A percentile compares a stretch with the other conserved stretches of the same genome.
Conservation (phyloP, 92 coral and sea anemone species). For the Nematostella vectensis region DNA sequence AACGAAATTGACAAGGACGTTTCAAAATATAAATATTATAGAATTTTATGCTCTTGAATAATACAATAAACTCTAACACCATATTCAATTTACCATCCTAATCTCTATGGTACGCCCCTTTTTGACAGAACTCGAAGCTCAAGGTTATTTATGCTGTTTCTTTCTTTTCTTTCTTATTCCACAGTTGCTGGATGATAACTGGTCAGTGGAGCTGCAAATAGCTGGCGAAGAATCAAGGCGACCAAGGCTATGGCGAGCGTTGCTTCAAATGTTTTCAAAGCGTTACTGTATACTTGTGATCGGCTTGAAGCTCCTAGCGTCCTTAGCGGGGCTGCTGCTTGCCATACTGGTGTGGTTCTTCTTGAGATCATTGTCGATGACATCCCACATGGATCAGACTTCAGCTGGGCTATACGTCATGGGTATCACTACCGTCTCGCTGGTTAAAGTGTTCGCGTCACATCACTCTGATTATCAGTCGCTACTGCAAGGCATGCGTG, state of each 20-base stretch:
- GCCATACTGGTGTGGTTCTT: conserved; percentile 12
- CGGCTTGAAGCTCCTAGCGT: background rate
- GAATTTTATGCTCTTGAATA: no score
- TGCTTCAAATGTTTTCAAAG: conserved; percentile 4
- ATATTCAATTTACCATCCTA: no score
- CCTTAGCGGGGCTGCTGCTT: background rate
- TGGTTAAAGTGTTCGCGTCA: background rate
- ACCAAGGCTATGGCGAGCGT: conserved; percentile 24
- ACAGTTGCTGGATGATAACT: background rate
- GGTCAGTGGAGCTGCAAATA: background rate
- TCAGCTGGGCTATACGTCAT: conserved; percentile 8
- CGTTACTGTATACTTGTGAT: background rate
- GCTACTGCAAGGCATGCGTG: conserved; percentile 9
- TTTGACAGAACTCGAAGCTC: no score
- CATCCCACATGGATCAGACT: conserved; percentile 6
- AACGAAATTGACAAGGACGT: no score
- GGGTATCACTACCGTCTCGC: conserved; percentile 1
- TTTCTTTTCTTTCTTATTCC: no score
- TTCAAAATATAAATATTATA: no score
- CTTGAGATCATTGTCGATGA: background rate
- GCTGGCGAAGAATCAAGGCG: background rate
- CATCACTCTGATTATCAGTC: conserved; percentile 5
- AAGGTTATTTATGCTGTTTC: no score
- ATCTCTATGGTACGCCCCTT: no score
- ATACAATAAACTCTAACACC: no score